Conservation (phyloP, 2,888 invertebrate genomes). For the Aspidiotus rigidus region DNA sequence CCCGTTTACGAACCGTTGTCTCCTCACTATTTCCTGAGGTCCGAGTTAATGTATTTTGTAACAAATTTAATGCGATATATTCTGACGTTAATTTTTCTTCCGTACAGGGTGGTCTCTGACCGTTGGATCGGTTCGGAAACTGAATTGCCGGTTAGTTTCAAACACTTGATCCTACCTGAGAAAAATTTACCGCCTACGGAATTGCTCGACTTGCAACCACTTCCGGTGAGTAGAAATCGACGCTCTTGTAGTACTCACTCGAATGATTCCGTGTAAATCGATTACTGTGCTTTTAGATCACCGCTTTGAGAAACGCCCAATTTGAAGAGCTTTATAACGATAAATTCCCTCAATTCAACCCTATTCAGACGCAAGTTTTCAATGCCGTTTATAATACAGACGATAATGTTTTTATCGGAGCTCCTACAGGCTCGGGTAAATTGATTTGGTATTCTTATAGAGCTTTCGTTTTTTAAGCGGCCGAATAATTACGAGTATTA, state of each 20-base stretch:
- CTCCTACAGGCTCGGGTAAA: constrained; percentile 68
- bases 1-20: constrained; percentile 97
- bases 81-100: constrained; percentile 3
- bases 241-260: background rate
- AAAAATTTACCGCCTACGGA: constrained; percentile 98
- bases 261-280: background rate
- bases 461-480: background rate
- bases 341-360: constrained; percentile 84
- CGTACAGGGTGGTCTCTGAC: constrained; percentile 66
- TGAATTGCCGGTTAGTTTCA: constrained; percentile 90
- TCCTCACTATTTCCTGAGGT: constrained; percentile 86
- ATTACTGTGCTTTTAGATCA: constrained; percentile 48
- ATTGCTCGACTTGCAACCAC: constrained; percentile 87
- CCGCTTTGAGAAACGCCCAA: constrained; percentile 76
- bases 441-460: background rate
- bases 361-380: constrained; percentile 98
- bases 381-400: constrained; percentile 97
- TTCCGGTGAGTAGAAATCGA: constrained; percentile 53
- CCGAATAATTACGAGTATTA: background rate
- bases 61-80: background rate
- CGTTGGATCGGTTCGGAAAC: constrained; percentile 93
- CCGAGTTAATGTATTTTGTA: background rate
- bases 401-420: constrained; percentile 94
- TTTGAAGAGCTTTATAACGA: constrained; percentile 80
- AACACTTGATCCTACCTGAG: constrained; percentile 93